Percentiles rank a stretch among this genome's conserved stretches.
These are phyloP conservation scores for Chascanopsetta lugubris DNA, from an alignment of 2,113 vertebrate genomes.

Conservation along the genomic window DNA sequence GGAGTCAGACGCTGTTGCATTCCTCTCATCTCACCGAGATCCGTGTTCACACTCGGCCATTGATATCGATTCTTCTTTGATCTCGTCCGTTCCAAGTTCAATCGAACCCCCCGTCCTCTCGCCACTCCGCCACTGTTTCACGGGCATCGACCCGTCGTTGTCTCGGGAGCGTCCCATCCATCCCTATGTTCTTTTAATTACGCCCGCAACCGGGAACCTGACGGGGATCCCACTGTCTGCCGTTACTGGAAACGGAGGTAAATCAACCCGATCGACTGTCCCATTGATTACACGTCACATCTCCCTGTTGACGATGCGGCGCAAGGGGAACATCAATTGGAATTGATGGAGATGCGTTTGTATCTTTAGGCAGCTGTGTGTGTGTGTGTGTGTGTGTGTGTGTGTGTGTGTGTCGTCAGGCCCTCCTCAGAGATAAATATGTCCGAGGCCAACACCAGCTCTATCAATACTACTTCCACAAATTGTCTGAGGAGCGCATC, in stretches of 20 bases:
- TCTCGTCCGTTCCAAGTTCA: constrained; percentile 10
- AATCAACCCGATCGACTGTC: constrained; percentile 72
- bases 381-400: constrained; percentile 14
- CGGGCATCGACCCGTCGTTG: constrained; percentile 23
- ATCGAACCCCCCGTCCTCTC: neutral
- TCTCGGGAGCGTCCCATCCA: constrained; percentile 47
- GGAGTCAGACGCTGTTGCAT: neutral
- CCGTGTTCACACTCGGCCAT: neutral
- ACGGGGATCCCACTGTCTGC: constrained; percentile 63
- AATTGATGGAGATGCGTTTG: constrained; percentile 63
- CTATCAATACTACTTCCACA: constrained; percentile 69
- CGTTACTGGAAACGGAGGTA: constrained; percentile 78
- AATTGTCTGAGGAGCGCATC: constrained; percentile 68
- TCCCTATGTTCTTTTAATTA: constrained; percentile 53
- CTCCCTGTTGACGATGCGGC: constrained; percentile 53
- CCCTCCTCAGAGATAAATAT: constrained; percentile 64
- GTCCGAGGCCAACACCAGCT: constrained; percentile 40
- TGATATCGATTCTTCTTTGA: neutral
- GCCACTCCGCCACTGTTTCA: neutral
- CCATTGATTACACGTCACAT: constrained; percentile 74
- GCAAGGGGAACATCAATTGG: constrained; percentile 57
- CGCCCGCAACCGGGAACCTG: constrained; percentile 73
- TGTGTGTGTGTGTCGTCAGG: constrained; percentile 14
- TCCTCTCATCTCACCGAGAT: neutral
- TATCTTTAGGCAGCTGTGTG: constrained; percentile 12